Conservation (phyloP, 2,888 invertebrate species). For the Mythimna pallens region DNA sequence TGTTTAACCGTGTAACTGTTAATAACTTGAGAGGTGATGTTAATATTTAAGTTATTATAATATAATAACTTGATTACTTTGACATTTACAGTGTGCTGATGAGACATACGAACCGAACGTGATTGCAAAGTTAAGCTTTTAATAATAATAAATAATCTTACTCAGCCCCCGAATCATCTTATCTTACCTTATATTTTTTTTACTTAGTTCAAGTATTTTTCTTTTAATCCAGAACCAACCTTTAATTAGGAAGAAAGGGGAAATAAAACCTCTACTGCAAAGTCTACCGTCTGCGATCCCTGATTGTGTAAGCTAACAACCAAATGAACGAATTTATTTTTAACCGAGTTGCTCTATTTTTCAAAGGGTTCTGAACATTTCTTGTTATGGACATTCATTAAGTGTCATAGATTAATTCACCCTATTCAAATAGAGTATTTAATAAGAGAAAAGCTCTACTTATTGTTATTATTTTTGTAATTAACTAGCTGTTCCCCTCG, state of each 20-base stretch:
- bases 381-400: neutral
- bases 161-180: too few species aligned
- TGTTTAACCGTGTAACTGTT: constrained; percentile 24
- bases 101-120: neutral
- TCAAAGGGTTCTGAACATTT: neutral
- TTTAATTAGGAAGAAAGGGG: constrained; percentile 8
- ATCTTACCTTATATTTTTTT: too few species aligned
- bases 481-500: neutral
- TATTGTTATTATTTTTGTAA: constrained; percentile 17
- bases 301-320: constrained; percentile 19
- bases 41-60: constrained; percentile 25
- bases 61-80: constrained; percentile 21
- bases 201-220: neutral
- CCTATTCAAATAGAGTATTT: neutral
- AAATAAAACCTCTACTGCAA: constrained; percentile 8
- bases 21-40: constrained; percentile 21
- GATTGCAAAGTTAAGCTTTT: neutral
- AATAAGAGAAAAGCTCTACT: constrained; percentile 1
- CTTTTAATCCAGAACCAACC: neutral
- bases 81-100: neutral
- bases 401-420: neutral
- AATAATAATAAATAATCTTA: neutral
- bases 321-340: constrained; percentile 8
- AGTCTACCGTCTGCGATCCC: constrained; percentile 2
- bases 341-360: neutral